These are phyloP conservation scores for Forbesichthys agassizii DNA, from an alignment of 2,113 vertebrate species.

Conservation along the genomic window DNA sequence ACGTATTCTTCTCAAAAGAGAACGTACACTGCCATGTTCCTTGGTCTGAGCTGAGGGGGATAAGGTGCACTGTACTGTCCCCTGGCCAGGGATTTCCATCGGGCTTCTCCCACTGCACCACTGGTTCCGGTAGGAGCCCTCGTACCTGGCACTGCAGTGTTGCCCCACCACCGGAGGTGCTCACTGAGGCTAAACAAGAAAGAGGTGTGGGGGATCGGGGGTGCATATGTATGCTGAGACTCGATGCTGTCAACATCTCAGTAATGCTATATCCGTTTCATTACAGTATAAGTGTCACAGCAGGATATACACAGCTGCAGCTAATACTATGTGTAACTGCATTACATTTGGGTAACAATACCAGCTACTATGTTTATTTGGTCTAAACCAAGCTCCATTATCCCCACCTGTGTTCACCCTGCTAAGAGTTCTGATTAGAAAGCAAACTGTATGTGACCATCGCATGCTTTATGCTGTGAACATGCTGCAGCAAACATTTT, in stretches of 20 bases:
- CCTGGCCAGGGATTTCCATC: fast-evolving
- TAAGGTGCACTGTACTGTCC: not conserved
- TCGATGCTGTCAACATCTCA: not conserved
- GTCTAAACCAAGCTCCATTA: no score
- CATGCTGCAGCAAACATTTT: no score
- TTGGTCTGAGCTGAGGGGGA: fast-evolving
- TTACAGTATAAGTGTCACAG: no score
- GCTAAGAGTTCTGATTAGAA: no score
- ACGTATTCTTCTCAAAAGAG: fast-evolving
- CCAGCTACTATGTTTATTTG: no score
- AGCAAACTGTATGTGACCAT: no score
- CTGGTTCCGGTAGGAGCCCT: fast-evolving
- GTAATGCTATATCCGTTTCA: no score
- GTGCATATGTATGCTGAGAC: slow-evolving; percentile 2
- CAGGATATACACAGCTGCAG: no score
- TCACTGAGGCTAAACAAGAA: slow-evolving; percentile 34
- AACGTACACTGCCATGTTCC: slow-evolving; percentile 56
- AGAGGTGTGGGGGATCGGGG: not conserved
- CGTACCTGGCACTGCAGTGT: slow-evolving; percentile 43
- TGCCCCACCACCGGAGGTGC: not conserved
- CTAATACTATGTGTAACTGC: no score
- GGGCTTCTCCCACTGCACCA: slow-evolving; percentile 45
- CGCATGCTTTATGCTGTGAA: no score
- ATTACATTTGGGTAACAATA: no score
- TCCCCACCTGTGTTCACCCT: no score